Conservation (phyloP, 53 echinoderm and acorn worm genomes). For the Paelopatides confundens region DNA sequence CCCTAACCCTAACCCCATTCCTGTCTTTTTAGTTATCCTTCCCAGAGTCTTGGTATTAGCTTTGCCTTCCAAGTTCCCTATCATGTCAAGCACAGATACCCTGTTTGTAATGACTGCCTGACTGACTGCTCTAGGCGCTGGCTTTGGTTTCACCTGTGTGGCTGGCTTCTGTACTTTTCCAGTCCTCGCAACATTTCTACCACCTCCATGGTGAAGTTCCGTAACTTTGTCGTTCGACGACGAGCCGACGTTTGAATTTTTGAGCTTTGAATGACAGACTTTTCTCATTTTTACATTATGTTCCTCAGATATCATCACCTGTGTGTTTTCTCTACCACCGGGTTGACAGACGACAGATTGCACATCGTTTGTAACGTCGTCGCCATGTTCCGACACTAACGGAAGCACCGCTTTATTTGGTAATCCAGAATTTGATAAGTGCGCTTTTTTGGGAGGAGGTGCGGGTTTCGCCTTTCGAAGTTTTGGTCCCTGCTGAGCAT, state of each 20-base stretch:
- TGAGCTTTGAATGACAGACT: neutral
- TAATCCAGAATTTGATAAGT: neutral
- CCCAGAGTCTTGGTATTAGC: neutral
- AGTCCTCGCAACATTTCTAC: neutral
- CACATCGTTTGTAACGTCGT: neutral
- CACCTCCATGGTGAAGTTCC: neutral
- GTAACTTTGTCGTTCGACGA: neutral
- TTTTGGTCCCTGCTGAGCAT: neutral
- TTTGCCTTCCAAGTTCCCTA: slow-evolving; percentile 19
- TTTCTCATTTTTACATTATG: neutral
- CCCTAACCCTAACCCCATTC: neutral
- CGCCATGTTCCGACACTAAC: neutral
- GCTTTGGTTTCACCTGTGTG: neutral
- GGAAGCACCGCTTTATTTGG: neutral
- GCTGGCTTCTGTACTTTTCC: neutral
- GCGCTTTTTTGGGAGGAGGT: neutral
- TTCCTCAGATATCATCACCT: neutral
- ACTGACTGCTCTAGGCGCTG: neutral
- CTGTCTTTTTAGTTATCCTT: neutral
- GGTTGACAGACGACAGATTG: neutral
- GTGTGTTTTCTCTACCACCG: neutral
- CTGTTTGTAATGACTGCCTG: neutral
- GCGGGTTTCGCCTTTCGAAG: neutral
- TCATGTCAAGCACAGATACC: slow-evolving; percentile 14
- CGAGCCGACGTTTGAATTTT: neutral